Percentiles rank a stretch among this genome's conserved stretches.
phyloP scores from a whole-genome alignment of 2,797 vertebrate genomes.

The Gambusia yucatana region DNA sequence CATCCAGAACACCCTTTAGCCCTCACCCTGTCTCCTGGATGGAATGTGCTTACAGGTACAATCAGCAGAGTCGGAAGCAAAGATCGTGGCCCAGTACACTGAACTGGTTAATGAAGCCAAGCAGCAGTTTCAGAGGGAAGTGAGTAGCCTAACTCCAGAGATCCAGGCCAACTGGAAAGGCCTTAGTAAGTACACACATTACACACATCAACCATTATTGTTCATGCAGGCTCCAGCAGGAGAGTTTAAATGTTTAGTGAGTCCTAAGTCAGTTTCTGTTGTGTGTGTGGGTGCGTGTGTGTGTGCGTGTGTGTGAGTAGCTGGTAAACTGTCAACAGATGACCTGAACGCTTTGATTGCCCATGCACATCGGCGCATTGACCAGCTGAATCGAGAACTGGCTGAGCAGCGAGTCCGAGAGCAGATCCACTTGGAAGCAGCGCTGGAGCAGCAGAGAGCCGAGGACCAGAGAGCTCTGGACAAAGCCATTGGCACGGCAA shows the following conservation, averaged over 20 bases:
- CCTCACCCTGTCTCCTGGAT: not conserved
- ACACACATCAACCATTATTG: not conserved
- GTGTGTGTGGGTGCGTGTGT: slow-evolving; percentile 8
- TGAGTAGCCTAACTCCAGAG: slow-evolving; percentile 94
- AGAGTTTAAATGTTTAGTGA: not conserved
- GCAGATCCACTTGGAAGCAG: slow-evolving; percentile 88
- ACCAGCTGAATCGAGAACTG: slow-evolving; percentile 91
- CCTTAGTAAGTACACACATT: slow-evolving; percentile 85
- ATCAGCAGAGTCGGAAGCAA: slow-evolving; percentile 91
- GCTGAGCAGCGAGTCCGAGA: slow-evolving; percentile 90
- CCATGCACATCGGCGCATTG: slow-evolving; percentile 94
- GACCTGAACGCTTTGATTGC: slow-evolving; percentile 94
- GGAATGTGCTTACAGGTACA: slow-evolving; percentile 82
- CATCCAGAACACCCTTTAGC: not conserved
- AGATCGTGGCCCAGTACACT: slow-evolving; percentile 93
- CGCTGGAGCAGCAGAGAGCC: slow-evolving; percentile 89
- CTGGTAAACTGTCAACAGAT: slow-evolving; percentile 87
- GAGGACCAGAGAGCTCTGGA: slow-evolving; percentile 87
- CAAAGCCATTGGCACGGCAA: slow-evolving; percentile 81
- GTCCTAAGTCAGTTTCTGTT: not conserved
- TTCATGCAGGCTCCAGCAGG: not conserved
- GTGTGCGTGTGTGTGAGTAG: slow-evolving; percentile 62
- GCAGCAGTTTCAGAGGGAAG: slow-evolving; percentile 91
- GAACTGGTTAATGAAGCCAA: slow-evolving; percentile 93
- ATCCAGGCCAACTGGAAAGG: slow-evolving; percentile 95